Conservation (phyloP, 2,797 vertebrate genomes). For the Fistularia tabacaria region DNA sequence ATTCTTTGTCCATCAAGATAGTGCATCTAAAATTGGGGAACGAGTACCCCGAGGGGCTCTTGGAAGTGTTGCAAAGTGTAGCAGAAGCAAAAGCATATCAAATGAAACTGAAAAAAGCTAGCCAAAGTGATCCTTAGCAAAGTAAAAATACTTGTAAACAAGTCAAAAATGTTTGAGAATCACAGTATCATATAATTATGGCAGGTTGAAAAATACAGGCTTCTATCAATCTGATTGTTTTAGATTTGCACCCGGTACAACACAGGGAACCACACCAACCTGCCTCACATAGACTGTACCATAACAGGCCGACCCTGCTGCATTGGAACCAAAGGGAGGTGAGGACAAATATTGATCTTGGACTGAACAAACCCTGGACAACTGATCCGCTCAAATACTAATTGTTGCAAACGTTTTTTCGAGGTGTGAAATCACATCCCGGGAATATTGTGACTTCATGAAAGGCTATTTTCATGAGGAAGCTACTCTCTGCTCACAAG, state of each 20-base stretch:
- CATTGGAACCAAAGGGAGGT: conserved; percentile 96
- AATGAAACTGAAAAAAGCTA: too few relatives aligned
- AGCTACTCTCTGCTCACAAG: conserved; percentile 96
- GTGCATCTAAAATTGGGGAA: too few relatives aligned
- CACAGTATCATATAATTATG: too few relatives aligned
- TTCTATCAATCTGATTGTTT: not conserved
- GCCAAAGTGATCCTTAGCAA: too few relatives aligned
- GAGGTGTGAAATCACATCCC: conserved; percentile 98
- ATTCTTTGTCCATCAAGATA: too few relatives aligned
- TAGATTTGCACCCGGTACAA: conserved; percentile 89
- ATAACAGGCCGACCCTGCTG: conserved; percentile 93
- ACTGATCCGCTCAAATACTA: not conserved
- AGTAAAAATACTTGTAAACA: too few relatives aligned
- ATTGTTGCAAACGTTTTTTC: conserved; percentile 4
- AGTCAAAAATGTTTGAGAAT: too few relatives aligned
- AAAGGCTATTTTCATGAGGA: conserved; percentile 96
- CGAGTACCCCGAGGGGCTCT: too few relatives aligned
- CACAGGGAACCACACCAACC: conserved; percentile 93
- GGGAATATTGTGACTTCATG: conserved; percentile 99
- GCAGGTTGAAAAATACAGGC: too few relatives aligned
- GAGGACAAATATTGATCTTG: conserved; percentile 8
- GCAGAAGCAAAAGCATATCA: too few relatives aligned
- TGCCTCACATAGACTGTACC: conserved; percentile 89
- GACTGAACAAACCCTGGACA: too few relatives aligned
- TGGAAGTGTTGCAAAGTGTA: too few relatives aligned